phyloP scores from a whole-genome alignment of 2,113 vertebrate genomes.

The Gallinago paraguaiae region DNA sequence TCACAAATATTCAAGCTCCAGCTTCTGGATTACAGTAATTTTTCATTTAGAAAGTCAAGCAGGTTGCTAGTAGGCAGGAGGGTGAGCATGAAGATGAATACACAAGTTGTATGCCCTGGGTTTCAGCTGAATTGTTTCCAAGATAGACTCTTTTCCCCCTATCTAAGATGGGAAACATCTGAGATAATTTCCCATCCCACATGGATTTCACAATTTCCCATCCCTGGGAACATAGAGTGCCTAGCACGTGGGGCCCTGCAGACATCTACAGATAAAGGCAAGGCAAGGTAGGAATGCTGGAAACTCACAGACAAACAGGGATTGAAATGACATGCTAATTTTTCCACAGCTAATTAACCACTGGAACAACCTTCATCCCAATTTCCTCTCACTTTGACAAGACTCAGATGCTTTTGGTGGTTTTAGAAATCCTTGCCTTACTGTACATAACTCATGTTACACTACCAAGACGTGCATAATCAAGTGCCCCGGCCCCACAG shows the following conservation, averaged over 20 bases:
- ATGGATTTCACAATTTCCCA: constrained; percentile 51
- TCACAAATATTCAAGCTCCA: background rate
- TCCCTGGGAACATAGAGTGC: background rate
- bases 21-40: background rate
- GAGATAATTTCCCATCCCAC: constrained; percentile 31
- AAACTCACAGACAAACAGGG: background rate
- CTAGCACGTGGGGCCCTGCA: constrained; percentile 5
- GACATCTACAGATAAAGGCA: constrained; percentile 36
- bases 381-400: constrained; percentile 38
- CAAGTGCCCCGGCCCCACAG: background rate
- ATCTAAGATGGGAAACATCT: constrained; percentile 16
- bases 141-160: background rate
- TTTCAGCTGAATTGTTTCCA: background rate
- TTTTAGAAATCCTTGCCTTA: background rate
- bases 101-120: background rate
- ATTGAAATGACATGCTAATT: constrained; percentile 21
- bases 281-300: constrained; percentile 19
- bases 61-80: background rate
- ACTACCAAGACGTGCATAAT: background rate
- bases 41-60: background rate
- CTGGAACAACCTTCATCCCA: background rate
- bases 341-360: constrained; percentile 21
- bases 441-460: background rate
- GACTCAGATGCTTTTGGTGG: background rate
- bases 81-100: background rate